A percentile compares a stretch with the other conserved stretches of the same genome.
Evolutionary conservation across 2,888 invertebrate genomes (phyloP).

Genomic region (Gonocerus acuteangulatus): DNA sequence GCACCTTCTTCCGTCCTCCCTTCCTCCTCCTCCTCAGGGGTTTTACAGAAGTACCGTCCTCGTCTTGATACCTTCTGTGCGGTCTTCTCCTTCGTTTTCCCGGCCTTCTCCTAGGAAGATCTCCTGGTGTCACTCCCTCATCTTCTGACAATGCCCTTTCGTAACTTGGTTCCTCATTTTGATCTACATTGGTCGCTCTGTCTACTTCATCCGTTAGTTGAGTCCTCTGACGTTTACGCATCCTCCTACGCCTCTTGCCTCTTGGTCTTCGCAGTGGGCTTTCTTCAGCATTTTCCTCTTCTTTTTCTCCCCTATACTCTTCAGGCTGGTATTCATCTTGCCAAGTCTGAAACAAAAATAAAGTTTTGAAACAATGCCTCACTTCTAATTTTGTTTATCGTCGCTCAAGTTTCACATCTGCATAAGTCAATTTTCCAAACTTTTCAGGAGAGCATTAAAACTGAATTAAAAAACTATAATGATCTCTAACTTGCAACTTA

Average conservation of each 20-base stretch:
- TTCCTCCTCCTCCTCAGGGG: constrained; percentile 36
- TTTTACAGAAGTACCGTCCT: constrained; percentile 23
- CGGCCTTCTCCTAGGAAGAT: constrained; percentile 32
- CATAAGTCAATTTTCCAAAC: too few relatives aligned
- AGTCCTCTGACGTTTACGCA: constrained; percentile 23
- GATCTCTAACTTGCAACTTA: too few relatives aligned
- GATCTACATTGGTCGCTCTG: constrained; percentile 10
- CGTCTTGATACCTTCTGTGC: constrained; percentile 33
- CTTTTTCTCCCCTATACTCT: not conserved
- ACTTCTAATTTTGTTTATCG: too few relatives aligned
- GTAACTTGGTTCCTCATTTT: not conserved
- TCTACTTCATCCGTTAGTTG: constrained; percentile 16
- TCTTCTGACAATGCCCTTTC: constrained; percentile 4
- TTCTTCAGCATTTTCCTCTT: constrained; percentile 12
- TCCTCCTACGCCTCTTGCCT: constrained; percentile 15
- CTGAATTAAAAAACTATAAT: too few relatives aligned
- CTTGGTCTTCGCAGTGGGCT: constrained; percentile 11
- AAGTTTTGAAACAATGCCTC: too few relatives aligned
- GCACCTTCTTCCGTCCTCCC: constrained; percentile 34
- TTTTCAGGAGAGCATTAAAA: too few relatives aligned
- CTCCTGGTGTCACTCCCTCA: constrained; percentile 20
- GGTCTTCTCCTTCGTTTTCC: constrained; percentile 37
- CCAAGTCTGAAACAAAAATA: constrained; percentile 11
- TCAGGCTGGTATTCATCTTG: constrained; percentile 2
- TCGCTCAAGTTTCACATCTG: too few relatives aligned